A percentile compares a stretch with the other conserved stretches of the same genome.
Conservation (phyloP, 2,797 vertebrate species). For the Masticophis lateralis region DNA sequence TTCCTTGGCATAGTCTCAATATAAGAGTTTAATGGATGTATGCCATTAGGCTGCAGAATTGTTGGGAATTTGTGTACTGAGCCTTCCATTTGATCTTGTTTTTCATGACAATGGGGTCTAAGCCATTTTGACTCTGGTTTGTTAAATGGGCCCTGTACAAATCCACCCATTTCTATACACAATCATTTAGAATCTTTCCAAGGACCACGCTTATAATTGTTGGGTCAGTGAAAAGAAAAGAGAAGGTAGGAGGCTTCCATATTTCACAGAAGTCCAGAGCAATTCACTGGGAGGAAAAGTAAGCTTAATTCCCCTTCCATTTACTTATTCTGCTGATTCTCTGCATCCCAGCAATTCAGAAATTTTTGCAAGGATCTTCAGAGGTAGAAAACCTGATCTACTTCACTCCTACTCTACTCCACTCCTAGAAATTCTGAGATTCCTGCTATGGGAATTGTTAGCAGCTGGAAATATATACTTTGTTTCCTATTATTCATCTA, state of each 20-base stretch:
- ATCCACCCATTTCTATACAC: background rate
- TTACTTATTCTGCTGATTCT: background rate
- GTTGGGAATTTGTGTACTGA: background rate
- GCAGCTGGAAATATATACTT: background rate
- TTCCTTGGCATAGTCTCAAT: background rate
- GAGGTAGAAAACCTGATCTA: background rate
- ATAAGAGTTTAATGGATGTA: background rate
- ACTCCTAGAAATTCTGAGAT: background rate
- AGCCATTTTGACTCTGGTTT: background rate
- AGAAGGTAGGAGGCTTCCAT: background rate
- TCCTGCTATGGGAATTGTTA: background rate
- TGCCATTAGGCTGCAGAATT: background rate
- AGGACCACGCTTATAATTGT: background rate
- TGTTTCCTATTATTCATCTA: background rate
- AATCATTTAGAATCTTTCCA: background rate
- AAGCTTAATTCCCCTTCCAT: background rate
- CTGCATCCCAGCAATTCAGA: background rate
- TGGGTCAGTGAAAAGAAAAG: background rate
- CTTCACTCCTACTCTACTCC: background rate
- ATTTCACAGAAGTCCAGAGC: background rate
- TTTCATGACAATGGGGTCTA: background rate
- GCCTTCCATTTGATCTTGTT: background rate
- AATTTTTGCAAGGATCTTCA: background rate
- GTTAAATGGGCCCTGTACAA: background rate
- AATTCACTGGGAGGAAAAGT: background rate